Evolutionary conservation across 2,113 vertebrate species (phyloP).

Genomic region (Engystomops pustulosus): DNA sequence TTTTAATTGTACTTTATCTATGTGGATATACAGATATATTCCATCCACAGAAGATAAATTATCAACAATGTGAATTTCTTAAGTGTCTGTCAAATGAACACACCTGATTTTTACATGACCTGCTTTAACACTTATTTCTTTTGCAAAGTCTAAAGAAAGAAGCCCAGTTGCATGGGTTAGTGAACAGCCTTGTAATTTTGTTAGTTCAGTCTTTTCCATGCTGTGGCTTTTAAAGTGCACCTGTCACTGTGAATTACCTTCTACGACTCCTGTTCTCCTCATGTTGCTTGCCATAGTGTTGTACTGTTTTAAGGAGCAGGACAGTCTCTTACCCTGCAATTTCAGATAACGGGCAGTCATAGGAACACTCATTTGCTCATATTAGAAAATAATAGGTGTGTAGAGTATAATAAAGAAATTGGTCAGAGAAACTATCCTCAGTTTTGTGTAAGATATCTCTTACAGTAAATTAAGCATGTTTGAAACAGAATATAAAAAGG

Average conservation of each 20-base stretch:
- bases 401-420: too few species aligned
- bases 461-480: too few species aligned
- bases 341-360: too few species aligned
- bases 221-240: conserved; percentile 44
- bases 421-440: too few species aligned
- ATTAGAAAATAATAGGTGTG: too few species aligned
- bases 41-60: too few species aligned
- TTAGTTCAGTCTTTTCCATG: conserved; percentile 47
- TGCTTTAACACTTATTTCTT: conserved; percentile 55
- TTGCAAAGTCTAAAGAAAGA: conserved; percentile 27
- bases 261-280: neutral
- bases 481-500: too few species aligned
- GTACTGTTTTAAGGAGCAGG: neutral
- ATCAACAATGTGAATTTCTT: conserved; percentile 65
- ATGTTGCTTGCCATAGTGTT: neutral
- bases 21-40: too few species aligned
- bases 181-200: conserved; percentile 31
- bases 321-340: neutral
- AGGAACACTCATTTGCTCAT: too few species aligned
- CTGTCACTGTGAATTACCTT: conserved; percentile 40
- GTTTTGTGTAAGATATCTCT: too few species aligned
- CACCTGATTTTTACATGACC: conserved; percentile 62
- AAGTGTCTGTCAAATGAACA: conserved; percentile 47
- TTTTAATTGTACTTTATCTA: too few species aligned
- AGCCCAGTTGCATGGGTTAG: conserved; percentile 36